Conservation (phyloP, 2,797 vertebrate species). For the Megalops cyprinoides region DNA sequence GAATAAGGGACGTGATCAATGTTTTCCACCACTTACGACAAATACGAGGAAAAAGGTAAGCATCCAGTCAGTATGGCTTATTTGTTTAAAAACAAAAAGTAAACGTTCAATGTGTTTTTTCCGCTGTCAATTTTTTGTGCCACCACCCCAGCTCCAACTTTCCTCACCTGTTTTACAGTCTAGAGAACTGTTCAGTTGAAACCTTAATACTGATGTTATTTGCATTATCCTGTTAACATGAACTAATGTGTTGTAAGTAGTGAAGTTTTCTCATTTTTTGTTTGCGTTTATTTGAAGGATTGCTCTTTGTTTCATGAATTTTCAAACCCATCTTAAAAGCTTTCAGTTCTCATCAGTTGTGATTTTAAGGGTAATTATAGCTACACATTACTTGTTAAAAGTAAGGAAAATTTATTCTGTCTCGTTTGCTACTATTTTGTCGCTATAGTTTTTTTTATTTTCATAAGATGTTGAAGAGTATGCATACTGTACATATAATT, state of each 20-base stretch:
- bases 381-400: constrained; percentile 41
- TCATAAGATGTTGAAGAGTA: background rate
- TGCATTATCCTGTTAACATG: constrained; percentile 32
- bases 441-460: background rate
- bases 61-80: constrained; percentile 25
- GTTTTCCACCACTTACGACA: constrained; percentile 95
- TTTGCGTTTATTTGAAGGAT: constrained; percentile 16
- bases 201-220: constrained; percentile 30
- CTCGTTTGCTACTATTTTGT: constrained; percentile 26
- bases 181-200: constrained; percentile 31
- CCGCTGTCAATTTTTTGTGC: constrained; percentile 27
- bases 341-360: constrained; percentile 77
- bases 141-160: constrained; percentile 24
- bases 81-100: constrained; percentile 22
- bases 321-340: constrained; percentile 73
- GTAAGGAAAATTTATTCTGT: constrained; percentile 30
- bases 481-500: constrained; percentile 44
- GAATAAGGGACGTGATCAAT: constrained; percentile 98
- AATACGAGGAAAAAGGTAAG: constrained; percentile 96
- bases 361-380: constrained; percentile 66
- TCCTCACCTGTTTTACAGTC: constrained; percentile 7
- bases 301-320: background rate
- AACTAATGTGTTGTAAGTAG: constrained; percentile 34
- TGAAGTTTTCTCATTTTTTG: constrained; percentile 1
- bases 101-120: background rate